Evolutionary conservation across 2,888 invertebrate species (phyloP), one percentile per base, ranked within the genome.

Genomic region (Amphipyra tragopoginis): DNA sequence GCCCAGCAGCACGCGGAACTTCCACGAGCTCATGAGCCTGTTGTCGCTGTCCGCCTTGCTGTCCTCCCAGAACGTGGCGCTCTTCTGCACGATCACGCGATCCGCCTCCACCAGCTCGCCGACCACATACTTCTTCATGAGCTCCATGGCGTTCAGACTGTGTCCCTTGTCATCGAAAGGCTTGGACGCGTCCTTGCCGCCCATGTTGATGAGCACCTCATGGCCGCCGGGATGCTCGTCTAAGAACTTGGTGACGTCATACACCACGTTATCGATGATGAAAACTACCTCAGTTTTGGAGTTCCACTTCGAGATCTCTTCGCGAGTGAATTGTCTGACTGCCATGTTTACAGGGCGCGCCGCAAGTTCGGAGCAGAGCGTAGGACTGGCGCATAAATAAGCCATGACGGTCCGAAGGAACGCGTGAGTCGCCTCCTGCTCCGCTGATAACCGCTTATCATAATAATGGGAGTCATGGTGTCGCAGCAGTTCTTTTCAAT

Each of bases 81-180:
- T 83, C 72, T 78, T 81, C 69, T 85, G 72, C 39, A 73, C 78
- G 54, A 92, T 91, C 74, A 93, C 93, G 62, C 95, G 92, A 81
- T 97, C 97, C 38, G 93, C 91, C 74, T 95, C 96, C 63, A 96
- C 96, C 52, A 99, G 83, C 90, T 98, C 97, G 49, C 99, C 99
- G 78, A 99, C 95, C 86, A 96, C 96, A 88, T 96, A 99, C 84
- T 98, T 97, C 81, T 96, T 95, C 98, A 99, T 98, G 95, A 99
- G 96, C 84, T 98, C 97, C 80, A 98, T 96, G 13, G 99, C 99
- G 95, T 99, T 99, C 56, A 97, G 96, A 40, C 99, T 99, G 95
- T 99, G 99, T 0, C 99, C 99, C 65, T 99, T 98, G 95, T 99
- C 99, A 93, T 99, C 98, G 91, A 99, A 99, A n/a, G 97, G 96